Conservation (phyloP, 2,888 invertebrate species). For the Chalcis sispes region DNA sequence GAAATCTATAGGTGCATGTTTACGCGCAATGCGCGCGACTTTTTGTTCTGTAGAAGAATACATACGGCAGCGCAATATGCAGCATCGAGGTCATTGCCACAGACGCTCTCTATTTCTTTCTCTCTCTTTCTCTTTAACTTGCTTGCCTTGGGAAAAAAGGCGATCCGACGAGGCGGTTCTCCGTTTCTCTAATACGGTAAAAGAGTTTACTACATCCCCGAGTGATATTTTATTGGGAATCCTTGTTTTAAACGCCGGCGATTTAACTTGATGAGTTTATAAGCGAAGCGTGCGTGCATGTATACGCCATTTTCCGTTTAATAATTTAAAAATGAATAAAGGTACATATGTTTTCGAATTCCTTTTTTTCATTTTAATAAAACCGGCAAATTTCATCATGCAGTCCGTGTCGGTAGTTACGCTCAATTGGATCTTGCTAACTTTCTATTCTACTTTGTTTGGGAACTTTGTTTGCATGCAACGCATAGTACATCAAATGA, state of each 20-base stretch:
- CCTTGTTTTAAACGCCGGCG: neutral
- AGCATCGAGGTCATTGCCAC: conserved; percentile 49
- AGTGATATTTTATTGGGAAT: conserved; percentile 23
- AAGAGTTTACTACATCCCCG: too few relatives aligned
- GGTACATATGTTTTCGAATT: too few relatives aligned
- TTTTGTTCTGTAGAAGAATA: conserved; percentile 17
- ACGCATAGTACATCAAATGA: too few relatives aligned
- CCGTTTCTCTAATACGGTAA: neutral
- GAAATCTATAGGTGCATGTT: neutral
- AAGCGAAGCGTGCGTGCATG: neutral
- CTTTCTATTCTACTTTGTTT: conserved; percentile 15
- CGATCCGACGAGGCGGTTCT: neutral
- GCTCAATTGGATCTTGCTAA: conserved; percentile 21
- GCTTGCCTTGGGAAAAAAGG: conserved; percentile 37
- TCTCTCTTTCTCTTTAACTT: conserved; percentile 11
- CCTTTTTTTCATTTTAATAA: too few relatives aligned
- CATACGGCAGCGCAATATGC: conserved; percentile 28
- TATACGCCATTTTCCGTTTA: neutral
- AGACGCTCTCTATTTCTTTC: conserved; percentile 10
- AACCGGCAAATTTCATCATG: conserved; percentile 6
- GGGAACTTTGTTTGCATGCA: too few relatives aligned
- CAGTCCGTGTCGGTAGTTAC: neutral
- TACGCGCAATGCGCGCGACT: neutral
- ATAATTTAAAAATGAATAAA: too few relatives aligned
- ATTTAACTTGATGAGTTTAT: neutral